Conservation (phyloP, 2,888 invertebrate species). For the Emesis castigata region DNA sequence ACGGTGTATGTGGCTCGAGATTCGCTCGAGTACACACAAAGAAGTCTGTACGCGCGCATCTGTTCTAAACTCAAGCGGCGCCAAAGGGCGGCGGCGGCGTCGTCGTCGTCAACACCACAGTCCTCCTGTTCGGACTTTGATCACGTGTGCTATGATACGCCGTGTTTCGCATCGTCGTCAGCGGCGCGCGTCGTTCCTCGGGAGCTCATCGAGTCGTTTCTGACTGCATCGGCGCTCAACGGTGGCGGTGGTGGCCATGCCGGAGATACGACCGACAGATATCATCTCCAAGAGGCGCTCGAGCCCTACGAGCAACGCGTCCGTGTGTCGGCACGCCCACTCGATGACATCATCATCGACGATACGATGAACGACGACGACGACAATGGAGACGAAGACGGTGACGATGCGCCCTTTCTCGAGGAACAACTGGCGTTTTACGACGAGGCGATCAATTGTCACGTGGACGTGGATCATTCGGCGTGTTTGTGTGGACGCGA, state of each 20-base stretch:
- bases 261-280: not conserved
- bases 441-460: not conserved
- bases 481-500: constrained; percentile 24
- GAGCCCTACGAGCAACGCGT: not conserved
- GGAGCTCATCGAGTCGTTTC: constrained; percentile 15
- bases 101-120: not conserved
- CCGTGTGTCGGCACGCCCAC: not conserved
- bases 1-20: constrained; percentile 20
- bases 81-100: not conserved
- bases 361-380: not conserved
- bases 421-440: constrained; percentile 15
- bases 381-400: not conserved
- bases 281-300: not conserved
- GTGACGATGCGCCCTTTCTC: constrained; percentile 11
- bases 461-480: constrained; percentile 10
- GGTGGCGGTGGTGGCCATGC: not conserved
- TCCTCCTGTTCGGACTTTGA: constrained; percentile 11
- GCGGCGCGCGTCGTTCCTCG: not conserved
- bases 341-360: not conserved
- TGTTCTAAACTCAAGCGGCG: not conserved
- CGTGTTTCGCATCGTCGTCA: constrained; percentile 9
- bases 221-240: not conserved
- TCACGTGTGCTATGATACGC: constrained; percentile 14
- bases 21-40: constrained; percentile 22
- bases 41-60: constrained; percentile 17